Evolutionary conservation across 2,888 invertebrate genomes (phyloP), one percentile per base, ranked within the genome.

Genomic region (Lithophane leautieri): DNA sequence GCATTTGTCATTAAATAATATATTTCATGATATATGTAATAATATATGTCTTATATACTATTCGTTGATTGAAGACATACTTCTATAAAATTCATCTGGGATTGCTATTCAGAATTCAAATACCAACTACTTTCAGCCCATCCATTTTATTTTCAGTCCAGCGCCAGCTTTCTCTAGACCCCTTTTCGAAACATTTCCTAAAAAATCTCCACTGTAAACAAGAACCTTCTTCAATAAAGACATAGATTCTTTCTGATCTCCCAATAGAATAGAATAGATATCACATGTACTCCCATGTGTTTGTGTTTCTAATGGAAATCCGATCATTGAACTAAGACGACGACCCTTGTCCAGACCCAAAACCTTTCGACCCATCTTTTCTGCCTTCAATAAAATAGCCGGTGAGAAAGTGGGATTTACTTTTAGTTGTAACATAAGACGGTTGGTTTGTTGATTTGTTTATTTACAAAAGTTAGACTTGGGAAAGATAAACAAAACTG

Each of bases 221-320:
- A 42, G n/a, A 66, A 70, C 56, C 44, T 54, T 9, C 25, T 56
- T 69, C 60, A 69, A 83, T 83, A 83, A 56, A 83, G 61, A 66
- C 62, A 56, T 67, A 62, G 25, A 50, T 60, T 69, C 9, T 11
- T 28, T 44, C 50, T 61, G 65, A 70, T 28, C 84, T 47, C 28
- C 72, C 68, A 73, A 58, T 50, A 60, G 7, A 52, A 81, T 61
- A 12, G 50, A 74, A 60, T 12, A 73, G 79, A 85, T 74, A 76
- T 73, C 60, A 66, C 69, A 58, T 71, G 68, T 61, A 70, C 58
- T 56, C 58, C 47, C 69, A 70, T 80, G 78, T 40, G 60, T 78
- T 80, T 66, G 75, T 72, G 47, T 72, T 76, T 74, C 69, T 80
- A 83, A 86, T 84, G 75, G 76, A 77, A 83, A 75, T 67, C 66